Conservation (phyloP, 2,888 invertebrate species). For the Caprella mutica region DNA sequence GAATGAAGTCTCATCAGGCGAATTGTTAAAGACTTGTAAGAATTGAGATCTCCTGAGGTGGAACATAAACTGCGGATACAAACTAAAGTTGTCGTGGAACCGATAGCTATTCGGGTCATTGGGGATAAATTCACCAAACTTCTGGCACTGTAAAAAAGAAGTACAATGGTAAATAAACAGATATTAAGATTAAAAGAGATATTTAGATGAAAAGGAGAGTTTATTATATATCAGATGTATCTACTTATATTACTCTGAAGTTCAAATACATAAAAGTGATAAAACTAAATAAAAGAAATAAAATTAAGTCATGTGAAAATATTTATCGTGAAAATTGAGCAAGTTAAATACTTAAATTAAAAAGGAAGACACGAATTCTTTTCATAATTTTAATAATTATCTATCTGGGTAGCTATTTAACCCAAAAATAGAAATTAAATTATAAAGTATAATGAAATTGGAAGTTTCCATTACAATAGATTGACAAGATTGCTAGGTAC, state of each 20-base stretch:
- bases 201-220: background rate
- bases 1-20: conserved; percentile 97
- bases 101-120: conserved; percentile 95
- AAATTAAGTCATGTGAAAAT: background rate
- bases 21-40: conserved; percentile 98
- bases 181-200: background rate
- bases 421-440: too few species aligned
- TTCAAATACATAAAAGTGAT: background rate
- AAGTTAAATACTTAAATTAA: too few species aligned
- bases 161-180: background rate
- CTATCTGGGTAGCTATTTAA: too few species aligned
- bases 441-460: too few species aligned
- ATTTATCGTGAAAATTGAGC: too few species aligned
- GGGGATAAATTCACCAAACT: conserved; percentile 96
- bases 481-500: too few species aligned
- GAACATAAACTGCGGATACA: conserved; percentile 99
- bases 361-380: too few species aligned
- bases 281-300: background rate
- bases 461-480: too few species aligned
- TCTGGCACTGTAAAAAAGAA: conserved; percentile 69
- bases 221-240: background rate
- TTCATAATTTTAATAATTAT: too few species aligned
- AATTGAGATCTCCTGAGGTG: conserved; percentile 96
- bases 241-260: background rate
- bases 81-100: conserved; percentile 87